phyloP scores from a whole-genome alignment of 2,797 vertebrate genomes.

The Myotis myotis region DNA sequence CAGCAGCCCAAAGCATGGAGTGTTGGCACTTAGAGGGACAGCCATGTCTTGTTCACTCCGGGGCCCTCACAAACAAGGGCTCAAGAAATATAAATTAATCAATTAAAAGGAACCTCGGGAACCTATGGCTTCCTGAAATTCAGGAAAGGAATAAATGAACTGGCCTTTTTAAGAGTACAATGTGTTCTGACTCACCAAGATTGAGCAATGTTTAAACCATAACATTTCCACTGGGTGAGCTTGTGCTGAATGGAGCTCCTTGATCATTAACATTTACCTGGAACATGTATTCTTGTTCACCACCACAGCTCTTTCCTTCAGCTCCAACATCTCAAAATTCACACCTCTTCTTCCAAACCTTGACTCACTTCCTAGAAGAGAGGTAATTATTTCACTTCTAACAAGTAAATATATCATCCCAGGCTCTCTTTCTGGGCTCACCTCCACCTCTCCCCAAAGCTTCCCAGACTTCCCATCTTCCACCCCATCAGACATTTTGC shows the following conservation, averaged over 20 bases:
- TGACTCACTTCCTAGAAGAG: slow-evolving; percentile 42
- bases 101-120: background rate
- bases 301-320: background rate
- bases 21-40: background rate
- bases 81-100: background rate
- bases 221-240: background rate
- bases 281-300: background rate
- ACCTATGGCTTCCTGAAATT: background rate
- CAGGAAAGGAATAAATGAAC: background rate
- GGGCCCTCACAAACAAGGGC: background rate
- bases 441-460: background rate
- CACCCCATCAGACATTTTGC: background rate
- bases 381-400: background rate
- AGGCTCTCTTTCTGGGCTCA: background rate
- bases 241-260: background rate
- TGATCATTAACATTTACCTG: background rate
- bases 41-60: background rate
- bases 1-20: background rate
- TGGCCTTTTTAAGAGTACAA: background rate
- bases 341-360: background rate
- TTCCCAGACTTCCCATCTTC: background rate
- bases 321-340: background rate
- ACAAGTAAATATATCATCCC: background rate
- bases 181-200: background rate
- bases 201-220: background rate